phyloP scores from a whole-genome alignment of 64 coral and sea anemone genomes.

The Montipora cactus region DNA sequence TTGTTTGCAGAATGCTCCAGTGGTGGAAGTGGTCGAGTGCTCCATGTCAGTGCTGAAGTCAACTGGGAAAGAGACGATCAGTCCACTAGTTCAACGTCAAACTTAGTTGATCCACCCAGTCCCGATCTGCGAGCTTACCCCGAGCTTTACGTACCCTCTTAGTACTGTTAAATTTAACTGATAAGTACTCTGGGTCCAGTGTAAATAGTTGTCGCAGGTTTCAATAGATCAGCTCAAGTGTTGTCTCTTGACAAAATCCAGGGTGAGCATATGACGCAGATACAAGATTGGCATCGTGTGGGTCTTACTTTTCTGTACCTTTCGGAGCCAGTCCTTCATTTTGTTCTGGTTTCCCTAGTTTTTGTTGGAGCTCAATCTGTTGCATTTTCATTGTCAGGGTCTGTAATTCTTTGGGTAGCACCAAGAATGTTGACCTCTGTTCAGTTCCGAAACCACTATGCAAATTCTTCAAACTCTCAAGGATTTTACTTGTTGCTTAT shows the following conservation, averaged over 20 bases:
- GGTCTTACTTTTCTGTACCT: neutral
- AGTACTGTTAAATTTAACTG: neutral
- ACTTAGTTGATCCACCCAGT: slow-evolving; percentile 58
- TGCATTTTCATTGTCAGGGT: no score
- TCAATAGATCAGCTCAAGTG: neutral
- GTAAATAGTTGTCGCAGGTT: neutral
- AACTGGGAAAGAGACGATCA: slow-evolving; percentile 91
- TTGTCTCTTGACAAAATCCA: no score
- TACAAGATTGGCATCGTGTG: neutral
- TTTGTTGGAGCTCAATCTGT: no score
- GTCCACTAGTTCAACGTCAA: slow-evolving; percentile 73
- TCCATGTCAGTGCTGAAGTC: slow-evolving; percentile 85
- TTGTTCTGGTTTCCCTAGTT: neutral
- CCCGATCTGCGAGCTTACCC: neutral
- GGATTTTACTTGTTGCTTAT: no score
- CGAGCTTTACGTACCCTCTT: neutral
- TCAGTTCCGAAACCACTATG: neutral
- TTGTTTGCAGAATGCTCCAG: slow-evolving; percentile 48
- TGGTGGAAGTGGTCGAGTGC: slow-evolving; percentile 58
- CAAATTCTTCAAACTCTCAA: no score
- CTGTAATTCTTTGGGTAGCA: no score
- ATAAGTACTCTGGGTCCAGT: neutral
- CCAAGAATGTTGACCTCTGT: neutral
- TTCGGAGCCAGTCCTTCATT: neutral
- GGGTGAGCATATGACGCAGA: neutral